Percentiles rank a stretch among this genome's conserved stretches.
Evolutionary conservation across 2,888 invertebrate species (phyloP).

Genomic region (Ctenicera cuprea): DNA sequence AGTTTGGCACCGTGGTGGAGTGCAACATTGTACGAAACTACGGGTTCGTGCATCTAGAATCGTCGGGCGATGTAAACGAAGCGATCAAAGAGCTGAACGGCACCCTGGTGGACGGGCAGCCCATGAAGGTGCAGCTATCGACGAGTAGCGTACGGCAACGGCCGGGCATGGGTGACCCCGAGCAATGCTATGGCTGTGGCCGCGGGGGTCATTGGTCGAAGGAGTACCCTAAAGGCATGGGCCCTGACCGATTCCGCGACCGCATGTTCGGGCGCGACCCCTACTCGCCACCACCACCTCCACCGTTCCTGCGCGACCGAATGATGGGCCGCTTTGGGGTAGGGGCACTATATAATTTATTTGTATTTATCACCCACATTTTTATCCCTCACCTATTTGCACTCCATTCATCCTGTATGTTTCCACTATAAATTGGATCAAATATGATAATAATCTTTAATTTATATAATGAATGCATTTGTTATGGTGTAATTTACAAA

Average conservation of each 20-base stretch:
- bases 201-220: slow-evolving; percentile 97
- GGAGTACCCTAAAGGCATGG: slow-evolving; percentile 90
- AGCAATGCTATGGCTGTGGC: slow-evolving; percentile 96
- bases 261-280: slow-evolving; percentile 92
- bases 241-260: slow-evolving; percentile 90
- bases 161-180: slow-evolving; percentile 98
- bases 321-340: slow-evolving; percentile 94
- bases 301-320: slow-evolving; percentile 92
- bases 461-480: too few relatives aligned
- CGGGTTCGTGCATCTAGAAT: slow-evolving; percentile 98
- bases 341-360: slow-evolving; percentile 71
- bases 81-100: slow-evolving; percentile 96
- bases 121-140: slow-evolving; percentile 95
- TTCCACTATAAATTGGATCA: too few relatives aligned
- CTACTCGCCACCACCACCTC: slow-evolving; percentile 93
- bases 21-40: slow-evolving; percentile 98
- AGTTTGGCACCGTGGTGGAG: slow-evolving; percentile 96
- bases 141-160: slow-evolving; percentile 95
- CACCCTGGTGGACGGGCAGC: slow-evolving; percentile 92
- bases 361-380: slow-evolving; percentile 40
- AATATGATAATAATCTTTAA: too few relatives aligned
- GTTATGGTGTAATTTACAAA: too few relatives aligned
- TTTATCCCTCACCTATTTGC: slow-evolving; percentile 55
- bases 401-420: slow-evolving; percentile 13
- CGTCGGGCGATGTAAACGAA: slow-evolving; percentile 91